phyloP scores from a whole-genome alignment of 2,888 invertebrate species.

The Lasioglossum lativentre region DNA sequence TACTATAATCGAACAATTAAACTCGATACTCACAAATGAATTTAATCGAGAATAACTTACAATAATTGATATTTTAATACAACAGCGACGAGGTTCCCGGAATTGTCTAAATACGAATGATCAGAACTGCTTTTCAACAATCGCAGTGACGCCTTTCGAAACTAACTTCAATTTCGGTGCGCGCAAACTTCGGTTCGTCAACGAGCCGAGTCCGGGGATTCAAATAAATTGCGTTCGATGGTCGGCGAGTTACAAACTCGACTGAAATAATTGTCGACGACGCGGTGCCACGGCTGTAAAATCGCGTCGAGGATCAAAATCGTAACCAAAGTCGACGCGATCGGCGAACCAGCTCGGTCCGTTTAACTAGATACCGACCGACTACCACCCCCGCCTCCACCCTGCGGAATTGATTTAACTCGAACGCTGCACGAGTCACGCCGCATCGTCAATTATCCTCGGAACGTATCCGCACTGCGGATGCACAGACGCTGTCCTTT shows the following conservation, averaged over 20 bases:
- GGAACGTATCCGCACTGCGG: slow-evolving; percentile 63
- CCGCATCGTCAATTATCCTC: slow-evolving; percentile 65
- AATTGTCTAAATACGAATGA: too few species aligned
- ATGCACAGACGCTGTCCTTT: slow-evolving; percentile 36
- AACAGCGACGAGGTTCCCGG: too few species aligned
- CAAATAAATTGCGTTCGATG: neutral
- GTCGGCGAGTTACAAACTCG: neutral
- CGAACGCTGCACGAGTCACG: slow-evolving; percentile 58
- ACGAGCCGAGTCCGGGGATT: neutral
- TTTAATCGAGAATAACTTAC: too few species aligned
- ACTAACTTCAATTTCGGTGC: neutral
- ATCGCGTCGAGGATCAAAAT: slow-evolving; percentile 21
- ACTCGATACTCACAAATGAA: too few species aligned
- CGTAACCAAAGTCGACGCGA: slow-evolving; percentile 17
- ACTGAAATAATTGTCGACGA: neutral
- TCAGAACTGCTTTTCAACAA: neutral
- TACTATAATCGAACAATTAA: neutral
- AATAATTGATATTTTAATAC: too few species aligned
- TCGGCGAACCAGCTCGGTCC: slow-evolving; percentile 29
- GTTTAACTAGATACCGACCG: slow-evolving; percentile 50
- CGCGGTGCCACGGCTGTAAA: neutral
- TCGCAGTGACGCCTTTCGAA: neutral
- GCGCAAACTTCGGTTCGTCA: neutral
- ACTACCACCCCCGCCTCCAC: slow-evolving; percentile 14
- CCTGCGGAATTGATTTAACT: slow-evolving; percentile 61